Conservation (phyloP, 2,113 vertebrate species). For the Peucedramus taeniatus region DNA sequence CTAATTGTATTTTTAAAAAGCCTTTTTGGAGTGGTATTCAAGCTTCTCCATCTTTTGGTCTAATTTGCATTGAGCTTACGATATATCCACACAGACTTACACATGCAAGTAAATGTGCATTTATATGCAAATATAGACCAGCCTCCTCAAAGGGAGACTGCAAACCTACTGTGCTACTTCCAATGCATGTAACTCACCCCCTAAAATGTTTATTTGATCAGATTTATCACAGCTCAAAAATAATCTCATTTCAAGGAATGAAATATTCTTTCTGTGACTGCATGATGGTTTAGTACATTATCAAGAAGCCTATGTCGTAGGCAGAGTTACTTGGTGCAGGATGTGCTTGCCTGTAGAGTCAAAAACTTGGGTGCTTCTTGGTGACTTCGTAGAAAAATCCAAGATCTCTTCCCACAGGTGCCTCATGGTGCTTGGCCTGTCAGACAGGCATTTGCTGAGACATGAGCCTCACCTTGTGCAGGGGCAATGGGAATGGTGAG, state of each 20-base stretch:
- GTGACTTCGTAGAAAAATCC: neutral
- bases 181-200: neutral
- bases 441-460: neutral
- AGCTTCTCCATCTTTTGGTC: neutral
- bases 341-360: neutral
- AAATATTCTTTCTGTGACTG: neutral
- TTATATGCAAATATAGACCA: neutral
- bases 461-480: neutral
- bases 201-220: neutral
- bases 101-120: neutral
- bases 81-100: neutral
- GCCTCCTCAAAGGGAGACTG: neutral
- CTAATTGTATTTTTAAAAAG: too few species aligned
- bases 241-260: neutral
- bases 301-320: neutral
- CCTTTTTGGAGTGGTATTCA: neutral
- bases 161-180: neutral
- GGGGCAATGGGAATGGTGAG: neutral
- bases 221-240: neutral
- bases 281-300: neutral
- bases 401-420: neutral
- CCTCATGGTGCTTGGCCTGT: neutral
- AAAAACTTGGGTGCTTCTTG: neutral
- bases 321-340: neutral
- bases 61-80: neutral